Evolutionary conservation across 2,113 vertebrate genomes (phyloP), one percentile per base, ranked within the genome.

Genomic region (Serranochromis macrocephalus): DNA sequence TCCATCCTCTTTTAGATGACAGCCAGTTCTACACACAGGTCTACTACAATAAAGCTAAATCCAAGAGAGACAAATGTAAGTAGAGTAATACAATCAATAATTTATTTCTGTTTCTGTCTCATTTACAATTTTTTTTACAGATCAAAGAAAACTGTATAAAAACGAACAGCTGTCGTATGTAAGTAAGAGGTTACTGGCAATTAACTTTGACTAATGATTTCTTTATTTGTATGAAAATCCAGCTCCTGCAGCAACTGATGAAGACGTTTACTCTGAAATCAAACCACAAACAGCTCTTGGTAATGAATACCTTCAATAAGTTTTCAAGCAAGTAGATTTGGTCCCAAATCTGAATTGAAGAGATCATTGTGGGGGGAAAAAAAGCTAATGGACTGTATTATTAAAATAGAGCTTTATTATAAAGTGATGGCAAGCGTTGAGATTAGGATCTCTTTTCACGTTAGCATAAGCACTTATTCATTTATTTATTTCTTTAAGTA

Each of bases 311-410:
- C 2, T 54, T 54, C 51, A 21, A 7, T 54, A 21, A 54, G 3
- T 54, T 7, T 54, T 54, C 3, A 54, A 54, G 51, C 51, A 54
- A 54, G n/a, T 54, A 47, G 45, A 54, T 21, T 54, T 1, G 10
- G n/a, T 54, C 51, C 51, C 51, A 54, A 2, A 54, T 54, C 51
- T 54, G 51, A 54, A 54, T 21, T 54, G 5, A 54, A 21, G 51
- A 54, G 51, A 54, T 54, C n/a, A 54, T 0, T 54, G 51, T 21
- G n/a, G 51, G n/a, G 51, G 51, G 1, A 0, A 2, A 12, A 49
- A 54, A 54, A 21, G 2, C 10, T 54, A 54, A 54, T 54, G 51
- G 51, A 54, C 51, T 54, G 51, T 54, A 54, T 4, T 54, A 54
- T 21, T 54, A 4, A 54, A 54, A 54, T 0, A 54, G 51, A 12